phyloP scores from a whole-genome alignment of 2,888 invertebrate species.

The Epirrhoe alternata region DNA sequence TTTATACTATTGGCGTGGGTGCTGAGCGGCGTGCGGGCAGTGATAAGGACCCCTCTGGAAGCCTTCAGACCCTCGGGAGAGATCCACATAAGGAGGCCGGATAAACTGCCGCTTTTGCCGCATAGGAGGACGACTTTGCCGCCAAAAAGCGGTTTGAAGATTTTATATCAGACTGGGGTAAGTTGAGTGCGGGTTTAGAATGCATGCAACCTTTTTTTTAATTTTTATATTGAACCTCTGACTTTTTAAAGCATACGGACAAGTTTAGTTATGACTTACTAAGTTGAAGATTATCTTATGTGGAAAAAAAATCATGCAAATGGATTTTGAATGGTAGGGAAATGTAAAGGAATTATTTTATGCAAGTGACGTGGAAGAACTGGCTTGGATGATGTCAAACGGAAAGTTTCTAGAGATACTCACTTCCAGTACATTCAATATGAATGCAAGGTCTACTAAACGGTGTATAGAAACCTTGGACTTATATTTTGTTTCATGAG shows the following conservation, averaged over 20 bases:
- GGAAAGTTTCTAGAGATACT: constrained; percentile 21
- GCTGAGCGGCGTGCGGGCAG: constrained; percentile 68
- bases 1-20: constrained; percentile 70
- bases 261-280: not conserved
- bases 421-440: constrained; percentile 10
- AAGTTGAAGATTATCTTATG: not conserved
- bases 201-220: not conserved
- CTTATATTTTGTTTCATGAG: constrained; percentile 9
- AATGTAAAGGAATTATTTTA: constrained; percentile 22
- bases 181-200: constrained; percentile 63
- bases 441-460: constrained; percentile 12
- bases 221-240: constrained; percentile 9
- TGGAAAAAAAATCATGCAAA: constrained; percentile 2
- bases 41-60: constrained; percentile 84
- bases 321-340: constrained; percentile 8
- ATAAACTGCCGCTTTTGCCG: constrained; percentile 73
- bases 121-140: constrained; percentile 81
- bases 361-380: constrained; percentile 31
- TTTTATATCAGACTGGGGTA: constrained; percentile 91
- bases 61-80: constrained; percentile 82
- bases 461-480: constrained; percentile 1
- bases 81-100: constrained; percentile 78
- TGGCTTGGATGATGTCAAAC: constrained; percentile 17
- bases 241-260: not conserved
- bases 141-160: constrained; percentile 83